A percentile compares a stretch with the other conserved stretches of the same genome.
Evolutionary conservation across 2,797 vertebrate genomes (phyloP).

Genomic region (Falco novaeseelandiae): DNA sequence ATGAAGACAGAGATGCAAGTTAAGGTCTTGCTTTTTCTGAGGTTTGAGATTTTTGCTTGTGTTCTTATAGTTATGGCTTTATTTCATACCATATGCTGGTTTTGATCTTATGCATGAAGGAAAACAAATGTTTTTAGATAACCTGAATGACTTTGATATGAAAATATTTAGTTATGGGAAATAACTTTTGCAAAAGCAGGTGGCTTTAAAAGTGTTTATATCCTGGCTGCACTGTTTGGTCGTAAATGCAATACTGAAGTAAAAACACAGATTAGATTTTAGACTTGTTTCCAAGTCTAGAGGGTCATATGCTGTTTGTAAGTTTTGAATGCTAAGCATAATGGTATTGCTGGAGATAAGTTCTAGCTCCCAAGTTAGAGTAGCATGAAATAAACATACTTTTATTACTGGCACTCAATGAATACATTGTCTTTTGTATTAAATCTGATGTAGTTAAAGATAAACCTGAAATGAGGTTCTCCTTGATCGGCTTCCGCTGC

Average conservation of each 20-base stretch:
- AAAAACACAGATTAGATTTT: slow-evolving; percentile 18
- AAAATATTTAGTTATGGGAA: slow-evolving; percentile 40
- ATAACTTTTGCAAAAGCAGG: slow-evolving; percentile 10
- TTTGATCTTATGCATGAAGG: neutral
- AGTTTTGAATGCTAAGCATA: slow-evolving; percentile 20
- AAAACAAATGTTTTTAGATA: neutral
- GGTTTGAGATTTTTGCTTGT: neutral
- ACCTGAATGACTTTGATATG: neutral
- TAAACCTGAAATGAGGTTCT: neutral
- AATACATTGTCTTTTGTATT: neutral
- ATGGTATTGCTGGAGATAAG: slow-evolving; percentile 7
- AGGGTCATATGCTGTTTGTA: slow-evolving; percentile 13
- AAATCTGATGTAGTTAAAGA: neutral
- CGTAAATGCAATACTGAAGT: slow-evolving; percentile 12
- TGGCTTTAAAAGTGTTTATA: slow-evolving; percentile 11
- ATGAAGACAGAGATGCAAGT: neutral
- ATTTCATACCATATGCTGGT: neutral
- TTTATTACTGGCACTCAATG: slow-evolving; percentile 40
- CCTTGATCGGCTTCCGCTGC: neutral
- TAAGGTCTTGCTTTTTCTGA: neutral
- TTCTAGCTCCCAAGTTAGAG: slow-evolving; percentile 3
- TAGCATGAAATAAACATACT: slow-evolving; percentile 26
- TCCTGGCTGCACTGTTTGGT: neutral
- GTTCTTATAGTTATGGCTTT: neutral
- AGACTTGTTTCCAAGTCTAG: slow-evolving; percentile 27